A percentile compares a stretch with the other conserved stretches of the same genome.
phyloP scores from a whole-genome alignment of 2,113 vertebrate genomes.

The Eretmochelys imbricata region DNA sequence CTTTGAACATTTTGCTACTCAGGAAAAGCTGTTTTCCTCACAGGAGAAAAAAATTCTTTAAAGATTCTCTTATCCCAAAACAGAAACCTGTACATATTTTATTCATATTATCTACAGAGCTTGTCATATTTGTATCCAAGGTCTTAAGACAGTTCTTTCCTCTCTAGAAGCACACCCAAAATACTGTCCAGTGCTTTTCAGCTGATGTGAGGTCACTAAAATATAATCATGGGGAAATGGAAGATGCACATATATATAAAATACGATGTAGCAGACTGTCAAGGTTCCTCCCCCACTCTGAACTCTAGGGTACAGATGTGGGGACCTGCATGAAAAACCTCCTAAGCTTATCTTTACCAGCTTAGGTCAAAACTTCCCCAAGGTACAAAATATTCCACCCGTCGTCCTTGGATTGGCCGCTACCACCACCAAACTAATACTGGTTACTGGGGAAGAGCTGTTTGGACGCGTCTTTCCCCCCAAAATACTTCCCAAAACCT shows the following conservation, averaged over 20 bases:
- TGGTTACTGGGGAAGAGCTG: too few relatives aligned
- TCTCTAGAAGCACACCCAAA: neutral
- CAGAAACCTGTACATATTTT: slow-evolving; percentile 64
- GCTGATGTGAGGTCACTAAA: slow-evolving; percentile 25
- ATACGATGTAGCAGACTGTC: neutral
- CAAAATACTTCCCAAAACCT: too few relatives aligned
- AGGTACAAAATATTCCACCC: too few relatives aligned
- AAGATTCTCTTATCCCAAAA: slow-evolving; percentile 49
- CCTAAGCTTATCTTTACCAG: too few relatives aligned
- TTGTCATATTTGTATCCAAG: slow-evolving; percentile 33
- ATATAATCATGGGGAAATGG: neutral
- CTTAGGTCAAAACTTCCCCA: too few relatives aligned
- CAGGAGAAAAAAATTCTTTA: slow-evolving; percentile 56
- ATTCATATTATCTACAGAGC: slow-evolving; percentile 59
- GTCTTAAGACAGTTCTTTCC: neutral
- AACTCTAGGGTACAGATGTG: too few relatives aligned
- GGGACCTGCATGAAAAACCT: too few relatives aligned
- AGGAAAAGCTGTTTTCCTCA: slow-evolving; percentile 58
- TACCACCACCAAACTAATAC: too few relatives aligned
- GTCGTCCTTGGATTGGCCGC: too few relatives aligned
- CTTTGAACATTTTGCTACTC: slow-evolving; percentile 66
- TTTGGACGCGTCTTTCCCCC: too few relatives aligned
- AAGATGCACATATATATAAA: neutral
- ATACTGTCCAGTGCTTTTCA: neutral
- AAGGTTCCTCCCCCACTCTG: too few relatives aligned